phyloP scores from a whole-genome alignment of 1,140 invertebrate genomes.

The Trichoplusia ni region DNA sequence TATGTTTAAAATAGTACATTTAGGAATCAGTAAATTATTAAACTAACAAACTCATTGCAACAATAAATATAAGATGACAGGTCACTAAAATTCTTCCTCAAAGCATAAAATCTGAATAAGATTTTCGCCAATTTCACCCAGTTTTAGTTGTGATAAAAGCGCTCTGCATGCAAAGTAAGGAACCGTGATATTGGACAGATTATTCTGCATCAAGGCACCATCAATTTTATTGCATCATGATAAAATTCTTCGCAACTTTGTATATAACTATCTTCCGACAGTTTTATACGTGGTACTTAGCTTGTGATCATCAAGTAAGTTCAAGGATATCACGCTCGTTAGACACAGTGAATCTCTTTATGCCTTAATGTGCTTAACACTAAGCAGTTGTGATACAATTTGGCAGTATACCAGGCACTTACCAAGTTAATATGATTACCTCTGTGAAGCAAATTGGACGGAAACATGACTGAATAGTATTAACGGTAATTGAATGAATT shows the following conservation, averaged over 20 bases:
- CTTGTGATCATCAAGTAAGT: constrained; percentile 25
- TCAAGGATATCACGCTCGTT: constrained; percentile 21
- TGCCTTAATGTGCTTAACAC: constrained; percentile 31
- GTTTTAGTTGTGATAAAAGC: constrained; percentile 2
- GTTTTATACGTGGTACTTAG: constrained; percentile 19
- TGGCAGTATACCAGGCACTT: constrained; percentile 35
- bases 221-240: constrained; percentile 54
- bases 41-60: too few relatives aligned
- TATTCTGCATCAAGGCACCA: constrained; percentile 54
- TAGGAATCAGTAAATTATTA: too few relatives aligned
- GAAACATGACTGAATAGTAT: constrained; percentile 3
- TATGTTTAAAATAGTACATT: too few relatives aligned
- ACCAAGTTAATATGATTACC: constrained; percentile 27
- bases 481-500: constrained; percentile 4
- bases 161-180: constrained; percentile 39
- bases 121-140: background rate
- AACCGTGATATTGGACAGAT: constrained; percentile 65
- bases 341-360: constrained; percentile 16
- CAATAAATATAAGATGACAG: too few relatives aligned
- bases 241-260: constrained; percentile 39
- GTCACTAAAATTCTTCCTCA: too few relatives aligned
- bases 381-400: constrained; percentile 26
- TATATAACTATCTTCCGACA: background rate
- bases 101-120: too few relatives aligned
- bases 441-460: constrained; percentile 29